Percentiles rank a stretch among this genome's conserved stretches.
Evolutionary conservation across 2,797 vertebrate species (phyloP).

Genomic region (Xyrichtys novacula): DNA sequence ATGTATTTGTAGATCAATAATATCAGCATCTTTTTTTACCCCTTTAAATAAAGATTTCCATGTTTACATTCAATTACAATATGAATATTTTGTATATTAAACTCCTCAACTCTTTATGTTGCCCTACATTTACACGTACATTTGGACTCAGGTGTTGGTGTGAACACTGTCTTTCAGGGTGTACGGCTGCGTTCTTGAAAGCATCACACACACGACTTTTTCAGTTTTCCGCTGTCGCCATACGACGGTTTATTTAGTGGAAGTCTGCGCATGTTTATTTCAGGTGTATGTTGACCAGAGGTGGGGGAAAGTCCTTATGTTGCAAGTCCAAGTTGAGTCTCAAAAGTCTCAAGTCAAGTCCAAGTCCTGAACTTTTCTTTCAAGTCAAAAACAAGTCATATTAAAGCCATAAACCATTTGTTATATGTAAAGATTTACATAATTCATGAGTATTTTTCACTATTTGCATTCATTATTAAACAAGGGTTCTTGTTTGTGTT

Average conservation of each 20-base stretch:
- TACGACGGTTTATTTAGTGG: conserved; percentile 9
- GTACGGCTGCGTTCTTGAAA: conserved; percentile 37
- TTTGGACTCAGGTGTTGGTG: conserved; percentile 54
- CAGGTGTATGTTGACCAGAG: too few species aligned
- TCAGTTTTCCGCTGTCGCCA: conserved; percentile 37
- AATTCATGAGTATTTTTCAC: too few species aligned
- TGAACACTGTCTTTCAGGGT: conserved; percentile 47
- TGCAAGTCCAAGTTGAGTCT: too few species aligned
- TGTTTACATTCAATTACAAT: not conserved
- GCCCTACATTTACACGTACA: conserved; percentile 39
- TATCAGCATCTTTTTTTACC: not conserved
- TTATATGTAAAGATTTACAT: too few species aligned
- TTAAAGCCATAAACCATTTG: too few species aligned
- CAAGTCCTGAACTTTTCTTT: too few species aligned
- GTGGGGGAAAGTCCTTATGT: too few species aligned
- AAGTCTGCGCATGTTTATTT: conserved; percentile 51
- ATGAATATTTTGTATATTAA: too few species aligned
- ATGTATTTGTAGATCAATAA: conserved; percentile 55
- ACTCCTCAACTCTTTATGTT: conserved; percentile 18
- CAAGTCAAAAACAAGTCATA: too few species aligned
- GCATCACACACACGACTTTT: conserved; percentile 54
- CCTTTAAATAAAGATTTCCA: conserved; percentile 10
- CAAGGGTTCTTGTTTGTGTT: too few species aligned
- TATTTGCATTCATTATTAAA: too few species aligned
- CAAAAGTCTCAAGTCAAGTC: too few species aligned